Base-by-base conservation (phyloP, 2,888 invertebrate genomes). In the Trichacis sp. region DNA sequence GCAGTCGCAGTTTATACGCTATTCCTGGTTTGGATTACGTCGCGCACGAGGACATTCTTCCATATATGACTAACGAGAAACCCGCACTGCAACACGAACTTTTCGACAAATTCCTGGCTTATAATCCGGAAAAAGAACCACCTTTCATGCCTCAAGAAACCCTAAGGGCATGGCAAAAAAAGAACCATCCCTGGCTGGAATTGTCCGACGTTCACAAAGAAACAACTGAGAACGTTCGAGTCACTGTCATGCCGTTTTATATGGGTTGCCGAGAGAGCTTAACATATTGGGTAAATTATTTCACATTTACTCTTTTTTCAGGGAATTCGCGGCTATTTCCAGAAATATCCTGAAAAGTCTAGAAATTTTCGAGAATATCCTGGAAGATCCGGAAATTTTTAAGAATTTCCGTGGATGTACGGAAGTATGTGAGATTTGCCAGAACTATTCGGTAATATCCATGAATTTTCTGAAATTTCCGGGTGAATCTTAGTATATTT, bases 201-300 rank as follows among this genome's bases (percentile, higher is more conserved):
- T 85, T 98, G 61, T 96, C 97, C 29, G 97, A 97, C 85, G 98
- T 98, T 6, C 97, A 98, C 82, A 93, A 95, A 76, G 97, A 98
- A 87, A 97, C 97, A 0, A 98, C 98, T 0, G 97, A 99, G 85
- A 92, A 93, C 81, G 92, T 98, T 69, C 88, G 98, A 48, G 95
- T 99, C 33, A 99, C 98, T 9, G 98, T 98, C 55, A 98, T 97
- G 84, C 99, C 99, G 0, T 98, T 98, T 86, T 98, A 97, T 81
- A 96, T 98, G 95, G 97, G 97, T 30, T 95, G 94, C 77, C 89
- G 96, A 61, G 95, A 95, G 83, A 93, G 94, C 43, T 96, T 96
- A 78, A 93, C 94, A 61, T 97, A 95, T 84, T 97, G 97, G 95
- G 94, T 94, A 50, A n/a, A n/a, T n/a, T n/a, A n/a, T n/a, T n/a